phyloP scores from a whole-genome alignment of 1,140 invertebrate species.

The Aplysia californica region DNA sequence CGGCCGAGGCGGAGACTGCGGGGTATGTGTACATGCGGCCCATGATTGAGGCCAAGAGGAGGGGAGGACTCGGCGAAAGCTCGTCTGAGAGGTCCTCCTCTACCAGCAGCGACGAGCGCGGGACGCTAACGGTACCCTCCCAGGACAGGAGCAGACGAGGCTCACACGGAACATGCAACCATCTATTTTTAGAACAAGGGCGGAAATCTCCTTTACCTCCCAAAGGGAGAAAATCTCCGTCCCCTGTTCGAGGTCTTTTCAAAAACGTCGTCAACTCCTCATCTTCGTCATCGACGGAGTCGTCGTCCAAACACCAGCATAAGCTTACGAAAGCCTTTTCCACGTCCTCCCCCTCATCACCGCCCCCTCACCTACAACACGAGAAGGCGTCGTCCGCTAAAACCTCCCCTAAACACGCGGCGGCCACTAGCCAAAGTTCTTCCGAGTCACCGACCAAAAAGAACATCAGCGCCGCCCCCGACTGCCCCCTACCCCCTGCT shows the following conservation, averaged over 20 bases:
- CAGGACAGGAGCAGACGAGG: conserved; percentile 1
- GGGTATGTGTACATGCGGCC: background rate
- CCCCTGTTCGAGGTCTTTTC: conserved; percentile 3
- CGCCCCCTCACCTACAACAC: background rate
- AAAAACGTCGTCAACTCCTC: conserved; percentile 11
- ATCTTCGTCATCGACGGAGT: conserved; percentile 11
- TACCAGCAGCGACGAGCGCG: conserved; percentile 24
- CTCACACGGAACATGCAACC: conserved; percentile 23
- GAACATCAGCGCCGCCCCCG: background rate
- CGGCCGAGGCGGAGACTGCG: background rate
- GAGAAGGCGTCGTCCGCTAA: background rate
- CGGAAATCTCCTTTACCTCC: background rate
- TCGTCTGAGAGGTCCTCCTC: conserved; percentile 23
- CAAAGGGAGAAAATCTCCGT: conserved; percentile 13
- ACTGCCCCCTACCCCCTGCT: background rate
- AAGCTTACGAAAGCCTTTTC: background rate
- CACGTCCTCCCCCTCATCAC: conserved; percentile 5
- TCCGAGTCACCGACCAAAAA: background rate
- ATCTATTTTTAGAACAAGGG: conserved; percentile 19
- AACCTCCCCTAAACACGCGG: background rate
- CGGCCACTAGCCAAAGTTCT: background rate
- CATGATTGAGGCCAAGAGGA: conserved; percentile 4
- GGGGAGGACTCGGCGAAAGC: background rate
- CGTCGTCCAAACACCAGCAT: background rate
- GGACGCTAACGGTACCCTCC: background rate